Percentiles rank a stretch among this genome's conserved stretches.
phyloP scores from a whole-genome alignment of 2,113 vertebrate genomes.

The Salvator merianae region DNA sequence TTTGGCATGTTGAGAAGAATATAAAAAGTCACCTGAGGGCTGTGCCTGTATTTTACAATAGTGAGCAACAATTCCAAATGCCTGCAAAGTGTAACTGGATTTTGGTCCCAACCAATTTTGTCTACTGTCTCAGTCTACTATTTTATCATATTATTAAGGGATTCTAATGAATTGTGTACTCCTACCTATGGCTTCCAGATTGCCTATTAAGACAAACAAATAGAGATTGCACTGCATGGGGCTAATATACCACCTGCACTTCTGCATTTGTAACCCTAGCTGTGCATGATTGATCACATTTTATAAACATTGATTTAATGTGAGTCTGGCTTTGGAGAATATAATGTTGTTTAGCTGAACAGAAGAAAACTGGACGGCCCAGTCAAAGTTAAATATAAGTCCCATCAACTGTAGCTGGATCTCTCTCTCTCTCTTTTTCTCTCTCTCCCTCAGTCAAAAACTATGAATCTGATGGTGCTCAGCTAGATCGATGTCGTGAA shows the following conservation, averaged over 20 bases:
- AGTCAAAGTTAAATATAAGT: constrained; percentile 1
- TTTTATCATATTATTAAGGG: constrained; percentile 42
- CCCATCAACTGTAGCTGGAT: background rate
- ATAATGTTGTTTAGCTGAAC: constrained; percentile 44
- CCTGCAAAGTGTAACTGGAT: constrained; percentile 29
- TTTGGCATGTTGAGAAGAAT: background rate
- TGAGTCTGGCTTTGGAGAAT: constrained; percentile 36
- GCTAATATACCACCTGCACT: constrained; percentile 49
- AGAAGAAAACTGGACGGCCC: constrained; percentile 4
- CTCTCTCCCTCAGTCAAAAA: background rate
- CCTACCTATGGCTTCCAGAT: constrained; percentile 57
- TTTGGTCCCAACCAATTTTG: constrained; percentile 29
- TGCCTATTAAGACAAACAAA: constrained; percentile 60
- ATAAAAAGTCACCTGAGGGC: background rate
- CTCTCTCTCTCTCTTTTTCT: background rate
- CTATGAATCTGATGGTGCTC: background rate
- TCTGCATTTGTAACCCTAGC: constrained; percentile 21
- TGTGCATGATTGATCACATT: constrained; percentile 33
- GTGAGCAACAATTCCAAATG: constrained; percentile 37
- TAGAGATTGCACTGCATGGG: constrained; percentile 4
- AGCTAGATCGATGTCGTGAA: background rate
- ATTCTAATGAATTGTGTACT: constrained; percentile 31
- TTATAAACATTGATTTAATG: constrained; percentile 45
- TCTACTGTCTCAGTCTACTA: constrained; percentile 46
- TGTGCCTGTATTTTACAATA: background rate